phyloP scores from a whole-genome alignment of 2,888 invertebrate genomes.

The Notocelia uddmanniana region DNA sequence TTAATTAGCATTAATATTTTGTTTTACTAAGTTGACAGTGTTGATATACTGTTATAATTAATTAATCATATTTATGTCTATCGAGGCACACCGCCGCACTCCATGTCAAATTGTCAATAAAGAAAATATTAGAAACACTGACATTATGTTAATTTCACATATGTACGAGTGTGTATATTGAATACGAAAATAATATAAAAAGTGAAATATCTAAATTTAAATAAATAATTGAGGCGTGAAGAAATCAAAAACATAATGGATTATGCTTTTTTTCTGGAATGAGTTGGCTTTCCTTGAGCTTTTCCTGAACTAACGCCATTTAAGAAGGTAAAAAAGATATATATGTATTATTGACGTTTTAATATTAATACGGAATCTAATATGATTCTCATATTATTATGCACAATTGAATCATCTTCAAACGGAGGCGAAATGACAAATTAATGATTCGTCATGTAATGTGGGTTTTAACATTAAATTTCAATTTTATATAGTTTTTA shows the following conservation, averaged over 20 bases:
- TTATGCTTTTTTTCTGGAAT: background rate
- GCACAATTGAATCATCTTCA: background rate
- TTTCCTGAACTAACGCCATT: no score
- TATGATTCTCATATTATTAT: background rate
- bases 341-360: no score
- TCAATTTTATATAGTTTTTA: background rate
- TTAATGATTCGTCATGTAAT: no score
- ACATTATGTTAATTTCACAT: background rate
- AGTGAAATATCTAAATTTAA: no score
- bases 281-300: background rate
- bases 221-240: background rate
- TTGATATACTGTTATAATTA: background rate
- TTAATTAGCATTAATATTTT: background rate
- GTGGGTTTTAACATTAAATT: background rate
- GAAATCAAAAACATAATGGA: background rate
- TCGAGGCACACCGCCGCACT: no score
- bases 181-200: background rate
- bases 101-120: background rate
- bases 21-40: background rate
- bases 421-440: background rate
- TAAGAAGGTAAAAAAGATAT: no score
- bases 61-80: background rate
- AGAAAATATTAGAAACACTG: no score
- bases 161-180: no score
- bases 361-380: background rate